Conservation (phyloP, 2,888 invertebrate species). For the Platycheirus rosarum region DNA sequence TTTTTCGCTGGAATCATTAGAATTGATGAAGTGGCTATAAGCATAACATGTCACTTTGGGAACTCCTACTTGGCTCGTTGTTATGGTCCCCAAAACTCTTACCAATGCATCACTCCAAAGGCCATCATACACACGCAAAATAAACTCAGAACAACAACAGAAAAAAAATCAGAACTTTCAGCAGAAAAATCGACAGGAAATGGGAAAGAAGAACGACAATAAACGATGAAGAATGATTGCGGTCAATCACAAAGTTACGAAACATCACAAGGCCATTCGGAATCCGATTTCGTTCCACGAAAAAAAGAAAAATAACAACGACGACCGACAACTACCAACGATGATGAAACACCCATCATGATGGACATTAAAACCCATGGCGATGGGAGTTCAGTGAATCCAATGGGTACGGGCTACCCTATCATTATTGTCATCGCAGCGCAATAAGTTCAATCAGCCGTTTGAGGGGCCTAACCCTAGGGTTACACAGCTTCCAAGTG, state of each 20-base stretch:
- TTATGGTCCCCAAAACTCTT: neutral
- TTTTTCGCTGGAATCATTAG: conserved; percentile 57
- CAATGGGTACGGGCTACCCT: conserved; percentile 22
- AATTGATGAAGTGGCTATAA: conserved; percentile 65
- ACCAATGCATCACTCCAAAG: conserved; percentile 34
- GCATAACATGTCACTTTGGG: conserved; percentile 49
- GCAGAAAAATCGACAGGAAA: conserved; percentile 30
- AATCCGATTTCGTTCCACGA: conserved; percentile 50
- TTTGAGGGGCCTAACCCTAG: conserved; percentile 6
- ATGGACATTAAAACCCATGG: conserved; percentile 17
- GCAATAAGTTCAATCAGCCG: conserved; percentile 54
- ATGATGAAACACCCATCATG: conserved; percentile 32
- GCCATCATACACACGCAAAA: conserved; percentile 20
- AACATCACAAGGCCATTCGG: conserved; percentile 68
- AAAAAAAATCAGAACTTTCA: neutral
- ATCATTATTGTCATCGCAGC: conserved; percentile 65
- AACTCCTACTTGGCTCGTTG: conserved; percentile 15
- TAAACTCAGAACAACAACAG: neutral
- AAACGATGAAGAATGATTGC: conserved; percentile 63
- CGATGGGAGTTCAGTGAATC: conserved; percentile 31
- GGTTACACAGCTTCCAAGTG: too few relatives aligned
- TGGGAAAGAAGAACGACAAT: conserved; percentile 45
- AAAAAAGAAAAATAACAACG: neutral
- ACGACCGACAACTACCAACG: conserved; percentile 4
- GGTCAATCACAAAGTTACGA: conserved; percentile 65